Evolutionary conservation across 2,113 vertebrate genomes (phyloP), one percentile per base, ranked within the genome.

Genomic region (Lanius ludovicianus): DNA sequence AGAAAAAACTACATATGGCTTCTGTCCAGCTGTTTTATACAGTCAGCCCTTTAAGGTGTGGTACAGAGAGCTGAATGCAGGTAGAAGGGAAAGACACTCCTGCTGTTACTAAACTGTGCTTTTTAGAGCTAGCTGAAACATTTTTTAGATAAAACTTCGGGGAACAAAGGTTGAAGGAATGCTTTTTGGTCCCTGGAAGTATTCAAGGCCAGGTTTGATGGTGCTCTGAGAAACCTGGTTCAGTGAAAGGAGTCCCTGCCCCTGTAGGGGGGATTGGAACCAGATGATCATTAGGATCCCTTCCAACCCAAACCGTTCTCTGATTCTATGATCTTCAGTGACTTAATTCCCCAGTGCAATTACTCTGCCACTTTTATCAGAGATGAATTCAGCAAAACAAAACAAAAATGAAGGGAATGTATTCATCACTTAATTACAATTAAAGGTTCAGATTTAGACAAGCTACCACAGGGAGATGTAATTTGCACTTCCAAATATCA

Each of bases 311-410:
- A 59, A 46, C 11, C 0, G 0, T 73, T 37, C 46, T 25, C 24
- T 52, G 28, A 30, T 65, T 82, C 39, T 46, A 1, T 37, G 14
- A 73, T 33, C 37, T 37, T 65, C 50, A 75, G 4, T 63, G 24
- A 90, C 71, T 90, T 93, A 33, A 95, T 84, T 84, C 27, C 35
- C 24, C 24, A 53, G 30, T 33, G 57, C 39, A 95, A 75, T 87
- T 90, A 87, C 84, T 73, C 86, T 92, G 65, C 44, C 68, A 71
- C 64, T 79, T 90, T 92, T 82, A 90, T 89, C 60, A 87, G 68
- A 92, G 15, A 11, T 85, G 70, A 90, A 87, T 69, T 89, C n/a
- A 86, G n/a, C 28, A 77, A 83, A 95, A 88, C 64, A 94, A 89
- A 92, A 90, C n/a, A 89, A 84, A 92, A 93, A 78, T 16, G 16